Conservation (phyloP, 2,888 invertebrate genomes). For the Callinectes sapidus region DNA sequence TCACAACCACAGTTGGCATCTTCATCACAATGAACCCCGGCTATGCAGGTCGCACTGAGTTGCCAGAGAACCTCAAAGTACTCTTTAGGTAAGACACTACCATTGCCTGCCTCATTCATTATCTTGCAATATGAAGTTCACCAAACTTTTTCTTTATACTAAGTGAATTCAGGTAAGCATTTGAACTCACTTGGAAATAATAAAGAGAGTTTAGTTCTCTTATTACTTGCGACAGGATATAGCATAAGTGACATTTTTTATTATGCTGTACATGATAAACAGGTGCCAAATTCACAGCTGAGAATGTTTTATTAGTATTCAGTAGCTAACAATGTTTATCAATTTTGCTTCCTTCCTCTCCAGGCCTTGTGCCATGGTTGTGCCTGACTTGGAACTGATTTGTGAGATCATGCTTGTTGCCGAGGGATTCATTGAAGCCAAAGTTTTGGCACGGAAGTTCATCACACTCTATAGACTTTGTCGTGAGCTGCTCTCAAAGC, state of each 20-base stretch:
- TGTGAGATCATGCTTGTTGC: slow-evolving; percentile 99
- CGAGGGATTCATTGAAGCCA: slow-evolving; percentile 97
- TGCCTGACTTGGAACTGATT: slow-evolving; percentile 96
- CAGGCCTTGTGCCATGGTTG: slow-evolving; percentile 98
- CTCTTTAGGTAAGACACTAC: slow-evolving; percentile 76
- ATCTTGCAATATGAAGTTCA: not conserved
- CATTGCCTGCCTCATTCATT: not conserved
- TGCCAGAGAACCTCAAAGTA: slow-evolving; percentile 85
- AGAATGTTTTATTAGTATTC: not conserved
- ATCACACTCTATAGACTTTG: slow-evolving; percentile 93
- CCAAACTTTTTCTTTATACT: not conserved
- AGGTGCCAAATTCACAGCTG: not conserved
- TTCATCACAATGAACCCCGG: slow-evolving; percentile 99
- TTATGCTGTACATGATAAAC: too few relatives aligned
- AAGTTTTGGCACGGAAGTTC: slow-evolving; percentile 93
- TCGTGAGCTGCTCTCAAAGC: slow-evolving; percentile 93
- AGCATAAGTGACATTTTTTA: too few relatives aligned
- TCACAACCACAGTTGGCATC: slow-evolving; percentile 92
- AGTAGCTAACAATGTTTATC: not conserved
- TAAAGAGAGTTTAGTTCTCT: too few relatives aligned
- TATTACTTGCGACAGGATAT: too few relatives aligned
- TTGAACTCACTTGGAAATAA: too few relatives aligned
- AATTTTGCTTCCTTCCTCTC: slow-evolving; percentile 76
- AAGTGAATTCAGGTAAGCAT: too few relatives aligned
- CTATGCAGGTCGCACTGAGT: slow-evolving; percentile 93